Conservation (phyloP, 2,113 vertebrate species). For the Eulemur rufifrons region DNA sequence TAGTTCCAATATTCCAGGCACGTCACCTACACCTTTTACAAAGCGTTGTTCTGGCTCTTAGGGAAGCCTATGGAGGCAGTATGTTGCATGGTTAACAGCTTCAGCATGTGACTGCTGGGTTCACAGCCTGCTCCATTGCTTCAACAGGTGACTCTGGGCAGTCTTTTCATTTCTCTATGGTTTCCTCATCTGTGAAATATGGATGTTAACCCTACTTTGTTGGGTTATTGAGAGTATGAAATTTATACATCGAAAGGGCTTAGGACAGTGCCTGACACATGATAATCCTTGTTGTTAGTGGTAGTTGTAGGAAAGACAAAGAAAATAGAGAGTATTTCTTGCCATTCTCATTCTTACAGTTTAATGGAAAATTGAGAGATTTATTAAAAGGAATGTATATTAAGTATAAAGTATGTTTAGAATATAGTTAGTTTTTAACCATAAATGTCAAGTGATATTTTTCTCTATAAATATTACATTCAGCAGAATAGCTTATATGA, state of each 20-base stretch:
- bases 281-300: background rate
- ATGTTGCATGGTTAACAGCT: background rate
- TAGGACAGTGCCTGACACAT: background rate
- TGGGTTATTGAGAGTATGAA: background rate
- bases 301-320: background rate
- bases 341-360: background rate
- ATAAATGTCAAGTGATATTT: background rate
- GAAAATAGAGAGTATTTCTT: background rate
- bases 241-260: background rate
- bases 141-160: background rate
- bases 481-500: background rate
- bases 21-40: background rate
- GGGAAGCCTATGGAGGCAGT: background rate
- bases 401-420: background rate
- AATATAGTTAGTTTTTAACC: background rate
- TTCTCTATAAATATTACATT: background rate
- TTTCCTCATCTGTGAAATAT: background rate
- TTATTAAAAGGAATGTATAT: background rate
- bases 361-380: background rate
- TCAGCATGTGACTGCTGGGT: background rate
- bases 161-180: background rate
- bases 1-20: background rate
- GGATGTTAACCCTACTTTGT: background rate
- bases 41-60: background rate
- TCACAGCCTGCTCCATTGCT: rapidly evolving